Base-by-base conservation (phyloP, 1,140 invertebrate genomes). In the Laupala kohalensis region DNA sequence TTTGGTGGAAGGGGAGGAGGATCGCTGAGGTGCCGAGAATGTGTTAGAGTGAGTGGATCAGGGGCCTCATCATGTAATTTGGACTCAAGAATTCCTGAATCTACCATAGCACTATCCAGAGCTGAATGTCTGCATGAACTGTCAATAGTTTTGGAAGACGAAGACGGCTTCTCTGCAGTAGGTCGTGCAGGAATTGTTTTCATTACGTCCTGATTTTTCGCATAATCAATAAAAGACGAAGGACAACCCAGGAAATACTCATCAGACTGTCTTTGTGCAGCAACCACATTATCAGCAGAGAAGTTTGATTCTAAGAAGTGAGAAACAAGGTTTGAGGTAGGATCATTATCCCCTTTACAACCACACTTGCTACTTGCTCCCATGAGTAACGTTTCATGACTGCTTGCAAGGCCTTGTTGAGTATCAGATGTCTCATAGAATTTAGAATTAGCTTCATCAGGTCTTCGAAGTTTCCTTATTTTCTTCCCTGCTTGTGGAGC, bases 1-100 rank as follows among this genome's bases (percentile, higher is more conserved):
- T 86, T 86, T 4, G 84, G 85, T 13, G 85, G 84, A 69, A 86
- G 77, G 5, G 84, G 84, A 19, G 84, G 84, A 64, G 84, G 84
- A 27, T 79, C 79, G 73, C 78, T 81, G 30, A 24, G 25, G 6
- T 62, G 69, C 3, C 24, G 69, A 25, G 25, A 23, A 62, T 24
- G 23, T 27, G 13, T 63, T 3, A 24, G 63, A 69, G 4, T 15
- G 19, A 53, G 13, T n/a, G 26, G 30, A 13, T 70, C 69, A 23
- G 27, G 25, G 25, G 28, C 23, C 27, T 70, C 13, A 19, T 5
- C 27, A 53, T 13, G 69, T 62, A 70, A 28, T 6, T 27, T 70
- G 6, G 69, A 5, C n/a, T 70, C 69, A 4, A 70, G 37, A 27
- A 30, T 30, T 13, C 24, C 26, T 19, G 53, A 25, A 25, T 70